Percentiles rank a stretch among this genome's conserved stretches.
Conservation (phyloP, 2,113 vertebrate genomes). For the Willisornis vidua region DNA sequence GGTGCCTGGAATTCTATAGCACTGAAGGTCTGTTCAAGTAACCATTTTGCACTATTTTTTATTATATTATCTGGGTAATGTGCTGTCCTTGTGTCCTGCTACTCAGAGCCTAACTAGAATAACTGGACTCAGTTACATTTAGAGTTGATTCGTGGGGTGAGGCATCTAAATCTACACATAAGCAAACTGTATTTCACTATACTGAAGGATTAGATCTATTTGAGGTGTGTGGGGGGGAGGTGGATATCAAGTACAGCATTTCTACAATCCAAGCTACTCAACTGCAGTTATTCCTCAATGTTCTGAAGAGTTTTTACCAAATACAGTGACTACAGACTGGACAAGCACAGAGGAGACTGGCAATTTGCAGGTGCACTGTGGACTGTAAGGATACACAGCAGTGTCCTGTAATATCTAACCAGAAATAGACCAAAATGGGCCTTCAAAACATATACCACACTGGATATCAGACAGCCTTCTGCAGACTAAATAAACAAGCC, state of each 20-base stretch:
- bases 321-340: neutral
- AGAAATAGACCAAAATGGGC: neutral
- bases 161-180: neutral
- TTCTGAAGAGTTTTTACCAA: conserved; percentile 4
- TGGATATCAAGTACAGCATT: neutral
- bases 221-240: neutral
- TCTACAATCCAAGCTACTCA: neutral
- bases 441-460: neutral
- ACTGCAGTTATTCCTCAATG: neutral
- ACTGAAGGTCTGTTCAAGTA: neutral
- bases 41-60: neutral
- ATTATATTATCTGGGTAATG: neutral
- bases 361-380: neutral
- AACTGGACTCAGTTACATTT: neutral
- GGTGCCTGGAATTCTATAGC: neutral
- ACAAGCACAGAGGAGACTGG: neutral
- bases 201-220: neutral
- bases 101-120: neutral
- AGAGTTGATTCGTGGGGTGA: neutral
- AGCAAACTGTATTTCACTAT: neutral
- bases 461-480: neutral
- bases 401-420: accelerated
- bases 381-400: neutral
- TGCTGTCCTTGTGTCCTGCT: neutral
- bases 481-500: neutral